Evolutionary conservation across 2,888 invertebrate species (phyloP).

Genomic region (Lacanobia oleracea): DNA sequence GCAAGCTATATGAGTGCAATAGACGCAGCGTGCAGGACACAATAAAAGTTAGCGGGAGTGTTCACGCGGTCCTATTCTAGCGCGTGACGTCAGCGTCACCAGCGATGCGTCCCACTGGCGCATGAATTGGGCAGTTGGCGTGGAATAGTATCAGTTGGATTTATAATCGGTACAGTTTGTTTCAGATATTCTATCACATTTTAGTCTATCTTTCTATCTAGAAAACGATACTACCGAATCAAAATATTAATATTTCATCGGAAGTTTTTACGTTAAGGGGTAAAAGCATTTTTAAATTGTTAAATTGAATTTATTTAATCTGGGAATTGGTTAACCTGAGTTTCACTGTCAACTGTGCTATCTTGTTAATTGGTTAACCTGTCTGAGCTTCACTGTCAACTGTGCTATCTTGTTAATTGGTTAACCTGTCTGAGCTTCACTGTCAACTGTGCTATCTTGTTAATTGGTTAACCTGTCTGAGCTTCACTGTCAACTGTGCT

Average conservation of each 20-base stretch:
- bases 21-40: conserved; percentile 14
- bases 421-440: too few relatives aligned
- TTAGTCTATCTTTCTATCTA: too few relatives aligned
- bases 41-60: conserved; percentile 13
- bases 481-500: neutral
- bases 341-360: neutral
- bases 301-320: neutral
- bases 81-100: conserved; percentile 5
- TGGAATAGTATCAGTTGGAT: neutral
- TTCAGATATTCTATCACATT: neutral
- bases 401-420: neutral
- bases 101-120: neutral
- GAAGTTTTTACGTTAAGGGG: too few relatives aligned
- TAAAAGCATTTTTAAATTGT: neutral
- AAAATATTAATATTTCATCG: too few relatives aligned
- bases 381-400: too few relatives aligned
- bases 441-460: neutral
- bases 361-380: neutral
- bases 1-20: conserved; percentile 3
- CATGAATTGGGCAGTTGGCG: neutral
- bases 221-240: too few relatives aligned
- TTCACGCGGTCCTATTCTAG: neutral
- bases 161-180: neutral
- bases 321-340: too few relatives aligned
- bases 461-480: neutral